Conservation (phyloP, 2,888 invertebrate genomes). For the Chymomyza amoena region DNA sequence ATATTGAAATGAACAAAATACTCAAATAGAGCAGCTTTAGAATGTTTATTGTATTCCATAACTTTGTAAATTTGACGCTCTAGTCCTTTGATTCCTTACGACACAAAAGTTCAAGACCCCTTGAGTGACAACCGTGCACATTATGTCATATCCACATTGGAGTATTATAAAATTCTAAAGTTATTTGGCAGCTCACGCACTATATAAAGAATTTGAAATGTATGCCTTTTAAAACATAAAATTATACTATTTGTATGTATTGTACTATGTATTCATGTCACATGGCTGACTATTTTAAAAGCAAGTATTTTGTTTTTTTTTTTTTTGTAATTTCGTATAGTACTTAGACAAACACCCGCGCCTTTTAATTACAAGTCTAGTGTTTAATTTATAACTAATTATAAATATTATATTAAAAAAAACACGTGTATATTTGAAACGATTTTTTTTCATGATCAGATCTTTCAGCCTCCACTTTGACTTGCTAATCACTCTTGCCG, state of each 20-base stretch:
- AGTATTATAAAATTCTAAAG: neutral
- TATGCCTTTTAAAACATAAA: slow-evolving; percentile 41
- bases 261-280: slow-evolving; percentile 8
- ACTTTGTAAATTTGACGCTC: neutral
- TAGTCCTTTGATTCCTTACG: neutral
- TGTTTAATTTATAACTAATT: slow-evolving; percentile 62
- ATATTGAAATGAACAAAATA: neutral
- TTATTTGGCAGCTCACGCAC: neutral
- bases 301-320: slow-evolving; percentile 15
- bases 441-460: slow-evolving; percentile 5
- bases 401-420: slow-evolving; percentile 41
- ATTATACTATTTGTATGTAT: slow-evolving; percentile 34
- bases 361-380: slow-evolving; percentile 60
- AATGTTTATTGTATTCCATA: neutral
- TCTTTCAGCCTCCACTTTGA: slow-evolving; percentile 25
- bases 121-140: neutral
- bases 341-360: slow-evolving; percentile 59
- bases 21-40: neutral
- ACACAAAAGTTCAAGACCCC: neutral
- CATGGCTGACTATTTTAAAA: neutral
- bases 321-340: slow-evolving; percentile 29
- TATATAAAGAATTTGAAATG: slow-evolving; percentile 39
- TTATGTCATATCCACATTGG: neutral
- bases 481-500: slow-evolving; percentile 50
- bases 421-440: slow-evolving; percentile 40